Evolutionary conservation across 2,888 invertebrate genomes (phyloP).

Genomic region (Tryphoninae sp.): DNA sequence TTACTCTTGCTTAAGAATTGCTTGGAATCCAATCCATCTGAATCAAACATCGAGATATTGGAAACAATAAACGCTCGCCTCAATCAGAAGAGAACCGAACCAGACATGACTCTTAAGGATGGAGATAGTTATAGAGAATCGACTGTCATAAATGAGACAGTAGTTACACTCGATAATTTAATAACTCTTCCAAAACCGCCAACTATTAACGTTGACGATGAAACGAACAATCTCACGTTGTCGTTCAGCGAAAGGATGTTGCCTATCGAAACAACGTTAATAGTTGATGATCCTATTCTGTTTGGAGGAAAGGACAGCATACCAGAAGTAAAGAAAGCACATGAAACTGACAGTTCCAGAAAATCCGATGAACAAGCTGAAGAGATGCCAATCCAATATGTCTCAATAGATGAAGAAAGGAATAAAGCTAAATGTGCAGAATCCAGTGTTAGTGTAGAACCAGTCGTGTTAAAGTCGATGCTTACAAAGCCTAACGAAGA

Average conservation of each 20-base stretch:
- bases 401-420: neutral
- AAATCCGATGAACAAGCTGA: neutral
- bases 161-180: constrained; percentile 57
- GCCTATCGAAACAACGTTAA: neutral
- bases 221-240: neutral
- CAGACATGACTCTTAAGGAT: constrained; percentile 39
- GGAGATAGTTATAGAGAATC: constrained; percentile 42
- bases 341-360: neutral
- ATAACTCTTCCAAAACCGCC: constrained; percentile 56
- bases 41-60: constrained; percentile 52
- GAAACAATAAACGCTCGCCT: constrained; percentile 50
- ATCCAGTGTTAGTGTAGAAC: constrained; percentile 4
- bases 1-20: constrained; percentile 63
- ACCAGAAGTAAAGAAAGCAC: neutral
- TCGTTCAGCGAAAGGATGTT: neutral
- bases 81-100: constrained; percentile 41
- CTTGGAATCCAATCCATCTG: constrained; percentile 57
- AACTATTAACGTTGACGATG: neutral
- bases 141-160: constrained; percentile 59
- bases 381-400: neutral
- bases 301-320: neutral
- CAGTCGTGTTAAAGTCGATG: constrained; percentile 48
- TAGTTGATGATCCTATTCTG: neutral
- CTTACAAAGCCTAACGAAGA: constrained; percentile 18
- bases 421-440: neutral